Evolutionary conservation across 2,797 vertebrate species (phyloP), one percentile per base, ranked within the genome.

Genomic region (Cossypha heuglini): DNA sequence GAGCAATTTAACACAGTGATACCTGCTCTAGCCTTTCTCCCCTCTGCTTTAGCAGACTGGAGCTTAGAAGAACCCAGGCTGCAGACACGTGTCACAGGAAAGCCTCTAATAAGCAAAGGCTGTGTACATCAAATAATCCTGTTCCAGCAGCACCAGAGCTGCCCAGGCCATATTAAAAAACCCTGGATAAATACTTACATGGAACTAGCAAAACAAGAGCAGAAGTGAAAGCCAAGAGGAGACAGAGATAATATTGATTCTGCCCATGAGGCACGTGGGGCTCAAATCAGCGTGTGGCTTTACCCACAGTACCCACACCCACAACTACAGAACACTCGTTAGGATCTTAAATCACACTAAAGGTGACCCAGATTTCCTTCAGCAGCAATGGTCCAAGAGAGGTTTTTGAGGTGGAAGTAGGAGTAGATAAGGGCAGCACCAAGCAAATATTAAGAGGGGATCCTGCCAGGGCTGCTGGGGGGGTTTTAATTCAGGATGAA

Each of bases 81-180:
- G 51, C 61, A 51, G 33, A 75, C 43, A 78, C 0, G 1, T 66
- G 61, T 51, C 57, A 80, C 94, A 95, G 96, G 88, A 97, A 96
- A 91, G 51, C 64, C 87, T 91, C 86, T 89, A 91, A 90, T 59
- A 73, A 81, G 84, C 88, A 96, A 97, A 96, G 37, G 13, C 64
- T 72, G 62, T 6, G 42, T 26, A 38, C 40, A 57, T 67, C 64
- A 77, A 73, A 51, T 29, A 51, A 62, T 59, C 51, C 52, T 67
- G 9, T 3, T 8, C 48, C 74, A 77, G 74, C 48, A 77, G 29
- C n/a, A 58, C 63, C 76, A 77, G 55, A 33, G 40, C 58, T 55
- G 59, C 19, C 85, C 66, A 92, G 88, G 42, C 33, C 58, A 63
- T 26, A 76, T 86, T 79, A 80, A 93, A 95, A 76, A 86, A n/a